These are phyloP conservation scores for Lutjanus campechanus DNA, from an alignment of 2,797 vertebrate species.

Conservation along the genomic window DNA sequence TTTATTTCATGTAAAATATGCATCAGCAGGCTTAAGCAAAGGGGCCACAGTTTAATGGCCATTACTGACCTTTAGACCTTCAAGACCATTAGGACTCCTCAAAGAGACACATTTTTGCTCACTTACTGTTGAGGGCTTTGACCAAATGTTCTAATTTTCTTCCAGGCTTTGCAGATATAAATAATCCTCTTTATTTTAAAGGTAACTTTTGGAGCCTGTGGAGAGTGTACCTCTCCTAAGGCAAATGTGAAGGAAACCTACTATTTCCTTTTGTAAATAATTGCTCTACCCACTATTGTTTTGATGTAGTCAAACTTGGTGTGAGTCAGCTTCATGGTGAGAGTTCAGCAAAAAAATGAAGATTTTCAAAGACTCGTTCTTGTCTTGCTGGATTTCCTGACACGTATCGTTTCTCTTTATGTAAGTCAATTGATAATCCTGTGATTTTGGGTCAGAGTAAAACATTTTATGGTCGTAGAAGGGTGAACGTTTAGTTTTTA, in stretches of 20 bases:
- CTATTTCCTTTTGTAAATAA: slow-evolving; percentile 5
- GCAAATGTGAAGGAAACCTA: not conserved
- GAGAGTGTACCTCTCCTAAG: not conserved
- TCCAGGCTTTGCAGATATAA: not conserved
- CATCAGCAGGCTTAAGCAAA: not conserved
- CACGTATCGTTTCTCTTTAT: slow-evolving; percentile 8
- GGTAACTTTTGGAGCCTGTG: not conserved
- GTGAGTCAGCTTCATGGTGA: not conserved
- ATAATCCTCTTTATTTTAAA: not conserved
- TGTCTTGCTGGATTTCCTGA: not conserved
- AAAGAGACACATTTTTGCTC: not conserved
- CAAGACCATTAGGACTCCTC: slow-evolving; percentile 1
- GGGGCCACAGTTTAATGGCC: not conserved
- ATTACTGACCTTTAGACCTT: not conserved
- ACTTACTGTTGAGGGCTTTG: slow-evolving; percentile 1
- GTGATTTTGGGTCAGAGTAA: not conserved
- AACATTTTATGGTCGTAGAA: not conserved
- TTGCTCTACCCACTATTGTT: not conserved
- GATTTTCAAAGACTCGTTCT: not conserved
- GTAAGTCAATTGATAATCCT: slow-evolving; percentile 4
- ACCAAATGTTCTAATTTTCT: slow-evolving; percentile 14
- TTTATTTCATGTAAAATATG: not conserved
- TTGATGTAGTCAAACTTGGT: not conserved
- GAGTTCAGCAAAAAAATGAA: slow-evolving; percentile 14
- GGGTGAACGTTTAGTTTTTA: not conserved